Conservation (phyloP, 2,113 vertebrate species). For the Nannobrachium achirus region DNA sequence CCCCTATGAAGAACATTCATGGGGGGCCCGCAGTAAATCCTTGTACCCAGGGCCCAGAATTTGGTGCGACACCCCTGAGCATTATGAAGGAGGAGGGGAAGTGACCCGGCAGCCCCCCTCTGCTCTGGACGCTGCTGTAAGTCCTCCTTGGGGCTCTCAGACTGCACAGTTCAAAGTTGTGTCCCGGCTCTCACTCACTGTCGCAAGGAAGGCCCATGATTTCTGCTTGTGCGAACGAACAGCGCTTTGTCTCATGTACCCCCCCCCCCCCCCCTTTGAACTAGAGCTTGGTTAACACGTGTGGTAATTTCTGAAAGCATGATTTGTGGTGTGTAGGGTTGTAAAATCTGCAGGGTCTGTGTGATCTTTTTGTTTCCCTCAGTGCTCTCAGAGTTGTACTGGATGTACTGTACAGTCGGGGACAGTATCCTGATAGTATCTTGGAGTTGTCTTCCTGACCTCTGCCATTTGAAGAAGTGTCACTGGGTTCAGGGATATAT, state of each 20-base stretch:
- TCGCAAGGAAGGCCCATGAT: constrained; percentile 18
- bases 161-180: constrained; percentile 51
- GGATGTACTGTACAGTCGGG: background rate
- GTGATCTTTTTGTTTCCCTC: background rate
- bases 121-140: constrained; percentile 44
- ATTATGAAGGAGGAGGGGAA: constrained; percentile 61
- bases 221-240: constrained; percentile 17
- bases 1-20: no score
- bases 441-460: constrained; percentile 29
- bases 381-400: background rate
- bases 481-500: constrained; percentile 40
- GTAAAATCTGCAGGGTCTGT: no score
- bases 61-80: no score
- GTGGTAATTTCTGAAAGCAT: no score
- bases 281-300: no score
- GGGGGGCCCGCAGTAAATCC: no score
- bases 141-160: constrained; percentile 43
- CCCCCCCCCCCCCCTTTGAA: background rate
- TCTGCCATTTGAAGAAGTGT: constrained; percentile 45
- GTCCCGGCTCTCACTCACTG: constrained; percentile 42
- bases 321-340: no score
- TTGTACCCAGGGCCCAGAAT: no score
- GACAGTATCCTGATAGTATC: constrained; percentile 8
- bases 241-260: background rate
- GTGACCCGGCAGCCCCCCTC: constrained; percentile 48